A percentile compares a stretch with the other conserved stretches of the same genome.
Conservation (phyloP, 2,113 vertebrate species). For the Choloepus hoffmanni region DNA sequence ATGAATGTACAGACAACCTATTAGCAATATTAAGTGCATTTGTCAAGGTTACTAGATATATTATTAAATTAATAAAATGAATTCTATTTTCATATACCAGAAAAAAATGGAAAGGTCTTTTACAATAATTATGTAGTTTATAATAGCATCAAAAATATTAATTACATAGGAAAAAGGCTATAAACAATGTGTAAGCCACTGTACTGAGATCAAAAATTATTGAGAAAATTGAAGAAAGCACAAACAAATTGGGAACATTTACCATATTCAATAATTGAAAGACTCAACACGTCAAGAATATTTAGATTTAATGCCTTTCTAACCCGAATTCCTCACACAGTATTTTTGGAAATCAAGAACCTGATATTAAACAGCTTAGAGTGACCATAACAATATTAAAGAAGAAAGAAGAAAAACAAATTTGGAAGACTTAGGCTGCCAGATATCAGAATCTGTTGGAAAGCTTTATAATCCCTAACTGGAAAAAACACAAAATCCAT, state of each 20-base stretch:
- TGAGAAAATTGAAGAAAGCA: not conserved
- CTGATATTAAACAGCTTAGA: not conserved
- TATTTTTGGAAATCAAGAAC: not conserved
- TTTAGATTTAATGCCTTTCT: not conserved
- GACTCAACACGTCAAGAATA: not conserved
- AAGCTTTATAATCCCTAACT: not conserved
- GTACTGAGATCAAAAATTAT: not conserved
- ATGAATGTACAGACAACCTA: not conserved
- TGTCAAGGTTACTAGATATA: not conserved
- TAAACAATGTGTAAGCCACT: not conserved
- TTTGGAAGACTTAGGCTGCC: not conserved
- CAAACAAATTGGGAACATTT: not conserved
- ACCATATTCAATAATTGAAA: not conserved
- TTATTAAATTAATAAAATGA: not conserved
- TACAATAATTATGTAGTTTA: not conserved
- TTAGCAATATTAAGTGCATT: not conserved
- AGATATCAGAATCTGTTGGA: not conserved
- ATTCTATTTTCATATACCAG: not conserved
- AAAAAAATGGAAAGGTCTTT: not conserved
- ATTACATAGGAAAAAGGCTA: not conserved
- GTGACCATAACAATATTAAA: not conserved
- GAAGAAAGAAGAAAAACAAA: not conserved
- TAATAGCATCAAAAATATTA: not conserved
- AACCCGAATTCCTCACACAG: no score
- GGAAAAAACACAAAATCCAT: not conserved